Percentiles rank a stretch among this genome's conserved stretches.
Evolutionary conservation across 2,888 invertebrate genomes (phyloP).

Genomic region (Apamea monoglypha): DNA sequence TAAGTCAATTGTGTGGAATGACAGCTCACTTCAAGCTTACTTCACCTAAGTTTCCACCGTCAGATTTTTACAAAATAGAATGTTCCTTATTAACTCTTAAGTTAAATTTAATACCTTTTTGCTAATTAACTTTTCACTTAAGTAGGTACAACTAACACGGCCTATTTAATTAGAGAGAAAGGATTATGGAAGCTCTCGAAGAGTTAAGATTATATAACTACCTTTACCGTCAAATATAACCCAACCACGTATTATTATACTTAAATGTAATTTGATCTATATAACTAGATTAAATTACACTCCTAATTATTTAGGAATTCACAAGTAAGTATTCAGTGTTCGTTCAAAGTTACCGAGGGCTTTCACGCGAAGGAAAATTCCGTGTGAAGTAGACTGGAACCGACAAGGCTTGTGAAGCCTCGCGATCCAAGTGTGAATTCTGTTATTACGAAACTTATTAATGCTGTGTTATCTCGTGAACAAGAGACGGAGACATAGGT

Average conservation of each 20-base stretch:
- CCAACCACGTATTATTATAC: background rate
- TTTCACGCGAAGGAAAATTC: conserved; percentile 30
- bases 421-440: conserved; percentile 7
- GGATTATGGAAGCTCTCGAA: background rate
- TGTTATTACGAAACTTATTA: conserved; percentile 27
- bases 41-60: background rate
- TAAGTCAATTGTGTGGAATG: background rate
- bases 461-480: conserved; percentile 1
- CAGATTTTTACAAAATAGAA: background rate
- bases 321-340: conserved; percentile 5
- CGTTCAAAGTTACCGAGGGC: conserved; percentile 14
- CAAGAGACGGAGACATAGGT: background rate
- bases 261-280: no score
- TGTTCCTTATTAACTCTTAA: background rate
- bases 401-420: conserved; percentile 9
- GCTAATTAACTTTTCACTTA: background rate
- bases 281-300: conserved; percentile 30
- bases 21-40: background rate
- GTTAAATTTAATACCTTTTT: background rate
- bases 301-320: conserved; percentile 9
- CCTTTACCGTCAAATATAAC: background rate
- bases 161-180: background rate
- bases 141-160: background rate
- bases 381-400: conserved; percentile 41
- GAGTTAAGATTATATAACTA: background rate